Percentiles rank a stretch among this genome's conserved stretches.
These are phyloP conservation scores for Caenorhabditis drosophilae DNA, from an alignment of 2,888 invertebrate species.

Conservation along the genomic window DNA sequence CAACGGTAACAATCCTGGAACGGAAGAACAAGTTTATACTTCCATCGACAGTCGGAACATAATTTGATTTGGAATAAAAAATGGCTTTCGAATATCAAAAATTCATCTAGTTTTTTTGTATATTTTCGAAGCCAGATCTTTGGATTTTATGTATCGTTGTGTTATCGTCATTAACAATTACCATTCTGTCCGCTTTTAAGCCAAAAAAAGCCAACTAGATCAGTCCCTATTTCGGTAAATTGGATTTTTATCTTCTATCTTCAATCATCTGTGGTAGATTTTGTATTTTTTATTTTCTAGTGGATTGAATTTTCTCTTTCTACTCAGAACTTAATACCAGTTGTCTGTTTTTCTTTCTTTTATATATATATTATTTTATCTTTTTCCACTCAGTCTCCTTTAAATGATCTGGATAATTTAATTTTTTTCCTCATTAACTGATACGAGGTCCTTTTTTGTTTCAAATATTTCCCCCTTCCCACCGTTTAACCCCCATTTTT, in stretches of 20 bases:
- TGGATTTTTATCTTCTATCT: too few species aligned
- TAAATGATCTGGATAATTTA: constrained; percentile 29
- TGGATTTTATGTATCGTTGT: too few species aligned
- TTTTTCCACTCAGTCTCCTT: constrained; percentile 36
- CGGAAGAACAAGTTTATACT: constrained; percentile 30
- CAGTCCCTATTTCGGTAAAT: too few species aligned
- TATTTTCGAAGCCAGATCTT: too few species aligned
- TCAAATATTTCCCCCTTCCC: background rate
- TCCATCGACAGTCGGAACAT: constrained; percentile 29
- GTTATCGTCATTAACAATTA: constrained; percentile 4
- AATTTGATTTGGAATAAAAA: constrained; percentile 5
- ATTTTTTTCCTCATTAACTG: constrained; percentile 33
- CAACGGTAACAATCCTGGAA: constrained; percentile 39
- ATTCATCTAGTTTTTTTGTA: background rate
- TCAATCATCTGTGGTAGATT: background rate
- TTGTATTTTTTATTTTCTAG: background rate
- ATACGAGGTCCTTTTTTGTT: constrained; percentile 32
- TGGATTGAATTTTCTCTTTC: background rate
- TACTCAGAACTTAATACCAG: too few species aligned
- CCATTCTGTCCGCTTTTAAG: constrained; percentile 29
- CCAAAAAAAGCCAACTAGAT: too few species aligned
- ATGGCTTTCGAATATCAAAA: background rate
- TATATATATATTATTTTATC: constrained; percentile 7
- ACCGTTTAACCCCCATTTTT: background rate
- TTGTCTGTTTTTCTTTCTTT: constrained; percentile 1